Conservation (phyloP, 30 jellyfish, hydroid and myxozoan species). For the Aurelia coerulea region DNA sequence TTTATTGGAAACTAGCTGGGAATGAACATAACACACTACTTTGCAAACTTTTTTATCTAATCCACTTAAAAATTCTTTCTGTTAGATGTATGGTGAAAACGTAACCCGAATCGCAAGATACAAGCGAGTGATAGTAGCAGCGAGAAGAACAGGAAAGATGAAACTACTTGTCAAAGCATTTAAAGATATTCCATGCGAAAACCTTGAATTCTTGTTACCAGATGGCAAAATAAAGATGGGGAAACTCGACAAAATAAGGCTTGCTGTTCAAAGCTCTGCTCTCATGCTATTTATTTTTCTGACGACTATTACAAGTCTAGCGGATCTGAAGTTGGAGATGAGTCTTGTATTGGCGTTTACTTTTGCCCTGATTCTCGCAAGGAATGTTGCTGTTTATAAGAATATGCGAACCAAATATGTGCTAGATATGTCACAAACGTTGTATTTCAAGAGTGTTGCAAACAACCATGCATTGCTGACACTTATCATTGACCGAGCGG, state of each 20-base stretch:
- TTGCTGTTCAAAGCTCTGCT: conserved; percentile 29
- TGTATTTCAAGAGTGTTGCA: conserved; percentile 78
- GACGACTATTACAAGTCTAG: conserved; percentile 50
- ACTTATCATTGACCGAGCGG: conserved; percentile 82
- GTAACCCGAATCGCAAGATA: conserved; percentile 64
- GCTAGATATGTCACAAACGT: conserved; percentile 72
- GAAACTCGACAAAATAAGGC: conserved; percentile 58
- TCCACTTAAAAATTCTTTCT: not conserved
- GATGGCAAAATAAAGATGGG: conserved; percentile 74
- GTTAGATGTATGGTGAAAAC: conserved; percentile 64
- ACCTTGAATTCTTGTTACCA: conserved; percentile 74
- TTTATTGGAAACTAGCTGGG: no score
- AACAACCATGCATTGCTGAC: conserved; percentile 74
- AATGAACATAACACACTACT: no score
- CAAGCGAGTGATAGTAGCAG: conserved; percentile 76
- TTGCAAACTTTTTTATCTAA: no score
- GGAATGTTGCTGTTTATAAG: conserved; percentile 57
- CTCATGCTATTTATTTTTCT: conserved; percentile 21
- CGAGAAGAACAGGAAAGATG: conserved; percentile 20
- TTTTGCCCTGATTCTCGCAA: conserved; percentile 12
- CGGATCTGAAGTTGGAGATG: conserved; percentile 45
- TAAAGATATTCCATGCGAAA: conserved; percentile 84
- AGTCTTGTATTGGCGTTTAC: conserved; percentile 27
- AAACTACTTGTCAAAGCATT: conserved; percentile 62
- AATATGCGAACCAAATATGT: conserved; percentile 51